Evolutionary conservation across 2,888 invertebrate genomes (phyloP), one percentile per base, ranked within the genome.

Genomic region (Ichneumoninae sp.): DNA sequence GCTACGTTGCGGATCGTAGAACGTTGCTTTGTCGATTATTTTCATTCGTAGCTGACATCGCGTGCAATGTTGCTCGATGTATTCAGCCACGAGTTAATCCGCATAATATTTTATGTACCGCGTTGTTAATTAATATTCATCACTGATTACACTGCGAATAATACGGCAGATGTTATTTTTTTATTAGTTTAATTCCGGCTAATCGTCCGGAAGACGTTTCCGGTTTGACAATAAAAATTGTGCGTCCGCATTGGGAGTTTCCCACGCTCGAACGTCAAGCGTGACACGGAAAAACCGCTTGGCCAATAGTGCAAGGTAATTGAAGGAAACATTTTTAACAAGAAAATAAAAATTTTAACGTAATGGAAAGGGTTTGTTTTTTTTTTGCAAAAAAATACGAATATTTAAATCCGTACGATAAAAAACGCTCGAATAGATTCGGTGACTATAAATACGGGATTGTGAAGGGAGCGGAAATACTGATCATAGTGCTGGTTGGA

Each of bases 201-300:
- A 54, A 54, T 54, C 40, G 19, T 22, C 54, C 7, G 22, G 22
- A 22, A 6, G 8, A 22, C 8, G 19, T 52, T 71, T 8, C 10
- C 19, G 22, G 52, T 54, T 71, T 36, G 10, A 54, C 22, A 5
- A 66, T 66, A 44, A 8, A 52, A n/a, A 36, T 54, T 54, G 70
- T 22, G 36, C 33, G 40, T 40, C 36, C 6, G n/a, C 19, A 8
- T 22, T 19, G 19, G 54, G 22, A 54, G 54, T 8, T 54, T 22
- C 54, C 6, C 22, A 16, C 50, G 16, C 40, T 71, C 22, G 7
- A 7, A 10, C 71, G 6, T 16, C 22, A 57, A 19, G n/a, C 54
- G 57, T 36, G 71, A 57, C 57, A 40, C 10, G 40, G 40, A 40
- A 1, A 10, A 40, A 40, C 1, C 10, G 40, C 40, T 40, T 40